These are phyloP conservation scores for Thamnophis sirtalis DNA, from an alignment of 2,113 vertebrate genomes.

Conservation along the genomic window DNA sequence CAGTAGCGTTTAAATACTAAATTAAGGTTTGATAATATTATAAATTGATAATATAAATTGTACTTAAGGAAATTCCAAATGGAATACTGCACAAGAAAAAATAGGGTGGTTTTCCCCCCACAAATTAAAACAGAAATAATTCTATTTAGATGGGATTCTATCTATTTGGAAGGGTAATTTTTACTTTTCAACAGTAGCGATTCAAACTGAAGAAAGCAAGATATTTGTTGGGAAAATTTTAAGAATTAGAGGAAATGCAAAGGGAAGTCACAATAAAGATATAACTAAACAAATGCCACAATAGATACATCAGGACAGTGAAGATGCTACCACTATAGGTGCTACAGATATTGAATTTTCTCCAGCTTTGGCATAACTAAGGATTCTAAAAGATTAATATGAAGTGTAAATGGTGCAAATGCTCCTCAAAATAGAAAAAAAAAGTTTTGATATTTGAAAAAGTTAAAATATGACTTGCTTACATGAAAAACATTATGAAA, in stretches of 20 bases:
- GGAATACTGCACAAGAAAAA: background rate
- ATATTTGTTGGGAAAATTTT: background rate
- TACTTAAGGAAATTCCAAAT: background rate
- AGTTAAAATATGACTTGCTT: background rate
- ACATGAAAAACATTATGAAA: background rate
- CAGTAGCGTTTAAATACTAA: background rate
- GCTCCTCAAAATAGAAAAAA: background rate
- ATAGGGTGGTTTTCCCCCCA: background rate
- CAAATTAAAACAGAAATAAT: background rate
- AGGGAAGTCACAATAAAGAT: background rate
- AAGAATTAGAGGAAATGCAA: background rate
- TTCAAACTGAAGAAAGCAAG: background rate
- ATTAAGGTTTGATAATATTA: background rate
- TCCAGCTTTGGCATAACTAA: background rate
- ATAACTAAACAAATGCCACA: background rate
- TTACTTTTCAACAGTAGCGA: background rate
- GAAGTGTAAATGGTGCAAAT: background rate
- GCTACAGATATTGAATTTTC: background rate
- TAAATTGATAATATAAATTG: background rate
- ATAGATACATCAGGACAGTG: background rate
- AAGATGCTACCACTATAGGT: background rate
- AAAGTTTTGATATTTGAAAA: background rate
- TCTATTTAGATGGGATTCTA: background rate
- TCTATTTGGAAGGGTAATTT: background rate
- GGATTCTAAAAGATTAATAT: background rate